Evolutionary conservation across 2,888 invertebrate genomes (phyloP).

Genomic region (Mesorhabditis belari): DNA sequence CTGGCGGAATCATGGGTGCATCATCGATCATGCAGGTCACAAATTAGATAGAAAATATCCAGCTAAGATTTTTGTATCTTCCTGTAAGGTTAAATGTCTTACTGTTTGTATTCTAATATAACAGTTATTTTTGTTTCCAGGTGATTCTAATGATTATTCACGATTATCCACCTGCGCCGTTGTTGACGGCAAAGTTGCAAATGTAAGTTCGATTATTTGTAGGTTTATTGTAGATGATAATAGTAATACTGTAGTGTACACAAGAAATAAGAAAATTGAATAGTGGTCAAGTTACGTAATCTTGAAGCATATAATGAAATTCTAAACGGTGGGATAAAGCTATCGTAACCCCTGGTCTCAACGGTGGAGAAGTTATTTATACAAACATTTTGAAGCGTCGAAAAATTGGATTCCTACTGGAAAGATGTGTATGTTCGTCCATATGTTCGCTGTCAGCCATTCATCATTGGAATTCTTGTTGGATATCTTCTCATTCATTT

Average conservation of each 20-base stretch:
- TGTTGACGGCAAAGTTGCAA: slow-evolving; percentile 45
- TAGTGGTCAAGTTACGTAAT: too few species aligned
- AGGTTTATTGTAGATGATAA: background rate
- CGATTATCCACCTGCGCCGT: slow-evolving; percentile 49
- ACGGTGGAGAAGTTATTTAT: too few species aligned
- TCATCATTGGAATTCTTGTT: slow-evolving; percentile 55
- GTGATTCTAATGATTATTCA: slow-evolving; percentile 36
- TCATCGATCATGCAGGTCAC: slow-evolving; percentile 1
- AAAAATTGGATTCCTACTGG: slow-evolving; percentile 48
- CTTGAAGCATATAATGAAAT: too few species aligned
- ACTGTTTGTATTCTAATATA: background rate
- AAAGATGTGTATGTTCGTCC: slow-evolving; percentile 55
- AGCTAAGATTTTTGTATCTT: background rate
- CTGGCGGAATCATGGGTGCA: background rate
- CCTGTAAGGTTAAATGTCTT: background rate
- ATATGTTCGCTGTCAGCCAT: slow-evolving; percentile 56
- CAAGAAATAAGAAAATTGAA: background rate
- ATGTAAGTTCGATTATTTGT: slow-evolving; percentile 26
- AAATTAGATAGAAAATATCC: background rate
- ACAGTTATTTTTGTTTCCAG: background rate
- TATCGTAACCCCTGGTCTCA: too few species aligned
- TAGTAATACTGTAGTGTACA: background rate
- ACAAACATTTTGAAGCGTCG: slow-evolving; percentile 33
- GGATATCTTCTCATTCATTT: slow-evolving; percentile 53
- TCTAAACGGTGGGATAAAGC: too few species aligned